Base-by-base conservation (phyloP, 2,888 invertebrate species). In the Dendrolimus pini region DNA sequence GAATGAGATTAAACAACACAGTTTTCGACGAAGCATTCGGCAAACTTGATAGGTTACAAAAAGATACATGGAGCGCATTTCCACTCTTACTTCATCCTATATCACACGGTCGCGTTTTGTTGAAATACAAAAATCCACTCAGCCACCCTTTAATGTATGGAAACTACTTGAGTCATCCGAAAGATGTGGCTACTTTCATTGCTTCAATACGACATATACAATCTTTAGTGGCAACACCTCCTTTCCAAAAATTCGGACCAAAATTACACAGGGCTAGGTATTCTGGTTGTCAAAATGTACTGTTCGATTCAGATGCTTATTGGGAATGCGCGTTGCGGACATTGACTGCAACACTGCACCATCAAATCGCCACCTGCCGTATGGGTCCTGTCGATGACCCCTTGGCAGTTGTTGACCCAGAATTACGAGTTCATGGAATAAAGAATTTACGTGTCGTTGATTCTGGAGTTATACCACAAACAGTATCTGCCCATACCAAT, bases 111-210 rank as follows among this genome's bases (percentile, higher is more conserved):
- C 89, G 92, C 7, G 68, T 96, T 0, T 92, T 91, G 74, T 86
- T 98, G 12, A 93, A 92, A 68, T 93, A 94, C 53, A 93, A 87
- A 41, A 93, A 97, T 83, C 96, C 97, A 0, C 92, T 93, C 54
- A 93, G 94, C 52, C 93, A 94, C 67, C 97, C 97, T 0, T 82
- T 93, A n/a, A 93, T 98, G 67, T 93, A 95, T 68, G 94, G 96
- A 0, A 96, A 97, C 70, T 97, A 97, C 76, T 92, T 97, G 61
- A 91, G 92, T 0, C 92, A 95, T 71, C 91, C 91, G 7, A 77
- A 65, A 41, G 92, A 96, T 68, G 79, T 93, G 0, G 89, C 90
- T n/a, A 93, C 93, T 1, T 80, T 94, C 56, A 77, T 94, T 7
- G 91, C 92, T 13, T 91, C 93, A 0, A 92, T 95, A 54, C 93